A percentile compares a stretch with the other conserved stretches of the same genome.
These are phyloP conservation scores for Brachylomia viminalis DNA, from an alignment of 2,888 invertebrate species.

Conservation along the genomic window DNA sequence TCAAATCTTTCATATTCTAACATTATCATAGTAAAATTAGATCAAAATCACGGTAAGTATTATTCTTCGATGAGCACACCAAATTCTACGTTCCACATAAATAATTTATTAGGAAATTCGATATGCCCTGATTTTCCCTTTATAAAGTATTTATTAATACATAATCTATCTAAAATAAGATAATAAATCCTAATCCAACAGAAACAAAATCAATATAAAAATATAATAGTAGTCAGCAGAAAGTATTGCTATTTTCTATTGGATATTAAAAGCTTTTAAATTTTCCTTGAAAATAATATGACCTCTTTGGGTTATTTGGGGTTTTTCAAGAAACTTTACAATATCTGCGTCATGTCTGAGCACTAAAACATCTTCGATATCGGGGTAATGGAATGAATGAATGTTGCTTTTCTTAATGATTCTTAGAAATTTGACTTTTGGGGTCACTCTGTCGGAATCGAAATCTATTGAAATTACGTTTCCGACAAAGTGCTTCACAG, in stretches of 20 bases:
- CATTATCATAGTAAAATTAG: conserved; percentile 4
- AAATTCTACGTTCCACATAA: not conserved
- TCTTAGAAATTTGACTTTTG: conserved; percentile 32
- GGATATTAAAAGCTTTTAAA: conserved; percentile 9
- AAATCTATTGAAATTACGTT: conserved; percentile 25
- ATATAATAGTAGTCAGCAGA: not conserved
- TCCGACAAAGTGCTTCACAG: conserved; percentile 9
- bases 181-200: not conserved
- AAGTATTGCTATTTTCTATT: not conserved
- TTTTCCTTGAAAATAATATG: conserved; percentile 30
- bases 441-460: conserved; percentile 25
- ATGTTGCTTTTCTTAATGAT: conserved; percentile 31
- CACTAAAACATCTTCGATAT: conserved; percentile 26
- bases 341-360: no score
- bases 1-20: not conserved
- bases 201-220: no score
- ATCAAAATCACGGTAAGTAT: not conserved
- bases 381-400: conserved; percentile 36
- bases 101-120: not conserved
- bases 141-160: not conserved
- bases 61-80: conserved; percentile 3
- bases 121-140: not conserved
- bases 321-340: conserved; percentile 36
- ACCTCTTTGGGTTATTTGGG: conserved; percentile 35
- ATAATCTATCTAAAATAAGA: not conserved